Percentiles rank a stretch among this genome's conserved stretches.
phyloP scores from a whole-genome alignment of 2,888 invertebrate genomes.

The Chrysolina americana region DNA sequence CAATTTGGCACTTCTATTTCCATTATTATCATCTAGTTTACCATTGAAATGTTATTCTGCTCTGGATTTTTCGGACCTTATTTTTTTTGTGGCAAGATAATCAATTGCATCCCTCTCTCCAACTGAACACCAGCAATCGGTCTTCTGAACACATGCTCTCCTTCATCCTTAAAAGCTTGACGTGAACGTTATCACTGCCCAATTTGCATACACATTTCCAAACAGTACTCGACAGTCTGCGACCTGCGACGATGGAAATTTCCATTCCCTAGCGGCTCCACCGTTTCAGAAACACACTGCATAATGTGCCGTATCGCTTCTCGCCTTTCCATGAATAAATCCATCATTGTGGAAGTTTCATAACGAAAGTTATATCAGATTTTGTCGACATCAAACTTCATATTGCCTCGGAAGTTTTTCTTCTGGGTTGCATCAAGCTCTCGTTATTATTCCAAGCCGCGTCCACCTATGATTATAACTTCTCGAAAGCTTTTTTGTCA shows the following conservation, averaged over 20 bases:
- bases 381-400: constrained; percentile 24
- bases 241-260: constrained; percentile 12
- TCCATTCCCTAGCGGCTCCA: constrained; percentile 1
- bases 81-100: too few species aligned
- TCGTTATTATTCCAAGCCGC: constrained; percentile 20
- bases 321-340: constrained; percentile 17
- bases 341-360: constrained; percentile 22
- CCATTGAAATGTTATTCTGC: too few species aligned
- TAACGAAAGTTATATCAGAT: constrained; percentile 26
- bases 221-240: constrained; percentile 4
- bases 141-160: constrained; percentile 9
- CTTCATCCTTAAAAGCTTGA: neutral
- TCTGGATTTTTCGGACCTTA: too few species aligned
- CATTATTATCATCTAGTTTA: too few species aligned
- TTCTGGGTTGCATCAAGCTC: constrained; percentile 9
- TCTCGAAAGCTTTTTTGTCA: constrained; percentile 15
- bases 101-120: neutral
- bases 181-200: constrained; percentile 2
- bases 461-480: constrained; percentile 33
- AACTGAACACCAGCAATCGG: neutral
- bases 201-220: constrained; percentile 10
- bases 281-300: constrained; percentile 13
- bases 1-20: too few species aligned
- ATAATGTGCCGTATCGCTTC: constrained; percentile 16
- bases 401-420: constrained; percentile 24